A percentile compares a stretch with the other conserved stretches of the same genome.
Evolutionary conservation across 2,797 vertebrate species (phyloP).

Genomic region (Cebuella pygmaea): DNA sequence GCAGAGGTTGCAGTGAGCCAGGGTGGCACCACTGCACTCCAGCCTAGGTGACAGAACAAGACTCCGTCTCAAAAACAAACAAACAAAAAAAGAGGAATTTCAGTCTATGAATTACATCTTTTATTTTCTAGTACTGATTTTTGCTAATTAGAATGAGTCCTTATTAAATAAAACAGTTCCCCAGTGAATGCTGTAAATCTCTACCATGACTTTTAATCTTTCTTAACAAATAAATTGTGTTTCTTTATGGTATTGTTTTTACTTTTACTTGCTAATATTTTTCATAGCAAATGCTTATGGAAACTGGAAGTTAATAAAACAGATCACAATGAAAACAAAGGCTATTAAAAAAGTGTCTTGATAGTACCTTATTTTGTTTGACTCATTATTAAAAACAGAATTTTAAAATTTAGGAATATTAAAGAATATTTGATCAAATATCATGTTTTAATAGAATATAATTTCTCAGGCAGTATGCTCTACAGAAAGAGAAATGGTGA

Average conservation of each 20-base stretch:
- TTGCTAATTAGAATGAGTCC: conserved; percentile 57
- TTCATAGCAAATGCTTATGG: conserved; percentile 30
- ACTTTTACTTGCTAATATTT: conserved; percentile 38
- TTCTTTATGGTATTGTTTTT: conserved; percentile 51
- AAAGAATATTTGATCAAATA: background rate
- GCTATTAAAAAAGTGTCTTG: background rate
- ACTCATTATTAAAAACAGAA: background rate
- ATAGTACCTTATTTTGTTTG: background rate
- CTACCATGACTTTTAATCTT: conserved; percentile 48
- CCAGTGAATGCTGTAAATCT: conserved; percentile 53
- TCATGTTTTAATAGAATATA: background rate
- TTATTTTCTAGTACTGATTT: conserved; percentile 49
- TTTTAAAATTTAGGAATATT: background rate
- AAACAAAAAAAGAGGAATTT: background rate
- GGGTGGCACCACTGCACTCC: background rate
- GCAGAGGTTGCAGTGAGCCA: background rate
- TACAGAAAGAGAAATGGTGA: background rate
- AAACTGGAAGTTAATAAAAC: conserved; percentile 47
- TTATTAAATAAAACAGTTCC: conserved; percentile 47
- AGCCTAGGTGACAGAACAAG: background rate
- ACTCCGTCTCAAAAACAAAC: background rate
- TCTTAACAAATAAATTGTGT: conserved; percentile 66
- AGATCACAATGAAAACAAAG: background rate
- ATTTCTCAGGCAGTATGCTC: background rate
- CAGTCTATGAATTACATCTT: background rate